Conservation (phyloP, 2,113 vertebrate genomes). For the Sinosuthora webbiana region DNA sequence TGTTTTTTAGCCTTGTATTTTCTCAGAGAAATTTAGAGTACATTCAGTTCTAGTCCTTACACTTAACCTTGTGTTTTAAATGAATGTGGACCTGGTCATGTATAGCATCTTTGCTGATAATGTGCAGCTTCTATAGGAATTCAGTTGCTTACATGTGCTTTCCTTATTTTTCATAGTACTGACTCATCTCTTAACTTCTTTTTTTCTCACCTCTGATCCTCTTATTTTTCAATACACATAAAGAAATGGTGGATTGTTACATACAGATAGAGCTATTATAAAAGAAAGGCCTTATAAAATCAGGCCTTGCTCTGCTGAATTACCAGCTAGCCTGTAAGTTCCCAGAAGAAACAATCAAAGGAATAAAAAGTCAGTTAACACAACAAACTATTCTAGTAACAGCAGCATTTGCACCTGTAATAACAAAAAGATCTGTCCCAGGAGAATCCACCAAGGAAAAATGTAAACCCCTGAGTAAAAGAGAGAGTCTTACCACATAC, state of each 20-base stretch:
- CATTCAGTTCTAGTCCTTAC: background rate
- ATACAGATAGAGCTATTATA: background rate
- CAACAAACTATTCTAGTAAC: background rate
- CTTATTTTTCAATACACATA: background rate
- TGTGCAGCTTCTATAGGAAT: background rate
- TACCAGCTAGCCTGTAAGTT: background rate
- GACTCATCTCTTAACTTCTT: background rate
- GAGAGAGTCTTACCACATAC: background rate
- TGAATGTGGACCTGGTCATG: background rate
- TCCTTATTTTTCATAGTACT: background rate
- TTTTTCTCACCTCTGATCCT: background rate
- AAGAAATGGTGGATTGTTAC: background rate
- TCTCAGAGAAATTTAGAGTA: background rate
- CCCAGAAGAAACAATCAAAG: background rate
- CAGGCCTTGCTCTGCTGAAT: background rate
- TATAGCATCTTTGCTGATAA: background rate
- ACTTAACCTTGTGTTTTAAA: background rate
- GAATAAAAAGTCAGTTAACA: background rate
- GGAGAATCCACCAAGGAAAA: background rate
- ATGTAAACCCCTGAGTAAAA: background rate
- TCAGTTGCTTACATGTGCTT: background rate
- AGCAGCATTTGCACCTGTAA: background rate
- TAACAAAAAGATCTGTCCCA: background rate
- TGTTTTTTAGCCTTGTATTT: background rate
- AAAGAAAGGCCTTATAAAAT: background rate